phyloP scores from a whole-genome alignment of 2,113 vertebrate species.

The Vireo altiloquus region DNA sequence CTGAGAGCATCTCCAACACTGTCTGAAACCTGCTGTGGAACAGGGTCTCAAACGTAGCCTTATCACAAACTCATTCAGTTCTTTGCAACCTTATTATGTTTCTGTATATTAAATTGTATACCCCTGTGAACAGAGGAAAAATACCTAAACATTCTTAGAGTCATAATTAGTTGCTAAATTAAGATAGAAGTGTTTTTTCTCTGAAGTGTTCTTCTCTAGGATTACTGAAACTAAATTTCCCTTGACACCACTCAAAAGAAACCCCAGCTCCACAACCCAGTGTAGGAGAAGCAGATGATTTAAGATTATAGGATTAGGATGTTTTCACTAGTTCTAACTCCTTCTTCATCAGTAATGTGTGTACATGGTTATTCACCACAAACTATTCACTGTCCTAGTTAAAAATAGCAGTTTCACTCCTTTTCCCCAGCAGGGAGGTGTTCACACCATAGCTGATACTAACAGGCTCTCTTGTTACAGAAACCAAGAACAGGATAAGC shows the following conservation, averaged over 20 bases:
- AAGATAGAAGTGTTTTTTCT: background rate
- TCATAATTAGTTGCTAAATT: background rate
- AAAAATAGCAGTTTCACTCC: background rate
- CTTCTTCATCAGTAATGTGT: background rate
- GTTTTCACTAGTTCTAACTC: slow-evolving; percentile 22
- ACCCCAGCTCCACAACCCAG: background rate
- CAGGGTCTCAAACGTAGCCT: background rate
- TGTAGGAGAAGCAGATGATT: background rate
- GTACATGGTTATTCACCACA: background rate
- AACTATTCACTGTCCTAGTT: background rate
- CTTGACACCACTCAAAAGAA: background rate
- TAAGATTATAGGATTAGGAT: background rate
- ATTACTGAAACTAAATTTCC: background rate
- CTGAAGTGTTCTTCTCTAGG: background rate
- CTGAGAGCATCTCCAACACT: background rate
- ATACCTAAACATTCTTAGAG: background rate
- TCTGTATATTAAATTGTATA: background rate
- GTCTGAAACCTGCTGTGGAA: background rate
- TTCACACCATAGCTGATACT: background rate
- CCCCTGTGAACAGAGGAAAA: background rate
- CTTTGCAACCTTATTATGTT: background rate
- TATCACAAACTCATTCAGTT: background rate
- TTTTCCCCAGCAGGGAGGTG: slow-evolving; percentile 10
- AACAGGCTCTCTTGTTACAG: background rate
- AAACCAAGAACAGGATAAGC: background rate